Conservation (phyloP, 2,113 vertebrate genomes). For the Daubentonia madagascariensis region DNA sequence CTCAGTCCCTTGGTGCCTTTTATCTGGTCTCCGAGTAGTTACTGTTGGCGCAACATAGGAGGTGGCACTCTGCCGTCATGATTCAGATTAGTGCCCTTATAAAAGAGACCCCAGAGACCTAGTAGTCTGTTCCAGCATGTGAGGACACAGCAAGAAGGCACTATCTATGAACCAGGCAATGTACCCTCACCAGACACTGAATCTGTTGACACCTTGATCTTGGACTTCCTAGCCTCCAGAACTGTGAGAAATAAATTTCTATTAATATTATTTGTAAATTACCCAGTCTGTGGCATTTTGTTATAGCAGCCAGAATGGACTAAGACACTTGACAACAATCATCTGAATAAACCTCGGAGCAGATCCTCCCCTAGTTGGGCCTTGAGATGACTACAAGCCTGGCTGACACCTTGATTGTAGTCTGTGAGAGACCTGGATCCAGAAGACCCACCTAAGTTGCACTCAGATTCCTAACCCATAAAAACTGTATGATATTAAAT, state of each 20-base stretch:
- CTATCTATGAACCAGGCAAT: background rate
- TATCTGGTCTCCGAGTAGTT: too few relatives aligned
- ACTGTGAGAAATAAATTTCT: background rate
- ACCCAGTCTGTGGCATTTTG: background rate
- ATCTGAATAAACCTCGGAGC: background rate
- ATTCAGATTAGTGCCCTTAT: background rate
- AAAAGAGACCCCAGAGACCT: background rate
- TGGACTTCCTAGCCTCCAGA: background rate
- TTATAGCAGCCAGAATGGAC: background rate
- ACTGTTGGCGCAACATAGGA: too few relatives aligned
- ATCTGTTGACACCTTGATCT: background rate
- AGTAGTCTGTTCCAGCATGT: background rate
- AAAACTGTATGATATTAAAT: background rate
- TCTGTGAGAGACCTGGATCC: background rate
- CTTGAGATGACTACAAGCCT: background rate
- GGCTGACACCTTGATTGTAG: background rate
- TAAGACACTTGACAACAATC: background rate
- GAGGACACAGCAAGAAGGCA: background rate
- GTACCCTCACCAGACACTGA: background rate
- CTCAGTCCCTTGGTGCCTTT: too few relatives aligned
- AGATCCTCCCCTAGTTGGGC: background rate
- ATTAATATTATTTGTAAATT: background rate
- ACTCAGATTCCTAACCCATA: background rate
- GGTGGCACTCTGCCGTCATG: background rate
- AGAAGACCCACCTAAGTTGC: background rate